These are phyloP conservation scores for Incurvaria masculella DNA, from an alignment of 2,888 invertebrate genomes.

Conservation along the genomic window DNA sequence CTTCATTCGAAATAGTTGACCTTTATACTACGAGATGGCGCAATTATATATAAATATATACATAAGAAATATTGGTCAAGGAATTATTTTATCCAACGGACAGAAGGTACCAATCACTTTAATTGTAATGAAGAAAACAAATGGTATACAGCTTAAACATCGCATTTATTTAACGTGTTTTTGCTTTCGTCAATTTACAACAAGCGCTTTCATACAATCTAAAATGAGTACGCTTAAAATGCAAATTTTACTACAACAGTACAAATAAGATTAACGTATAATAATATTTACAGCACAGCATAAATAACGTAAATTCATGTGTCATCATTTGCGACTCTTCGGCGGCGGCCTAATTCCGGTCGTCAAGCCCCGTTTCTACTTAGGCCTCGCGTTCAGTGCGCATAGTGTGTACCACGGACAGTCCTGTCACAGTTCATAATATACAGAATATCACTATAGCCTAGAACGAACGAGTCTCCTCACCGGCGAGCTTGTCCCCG, in stretches of 20 bases:
- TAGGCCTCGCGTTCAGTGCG: no score
- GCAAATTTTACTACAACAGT: background rate
- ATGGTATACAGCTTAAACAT: background rate
- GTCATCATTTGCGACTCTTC: background rate
- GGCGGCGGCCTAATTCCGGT: background rate
- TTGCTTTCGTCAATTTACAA: no score
- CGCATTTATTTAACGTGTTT: background rate
- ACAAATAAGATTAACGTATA: background rate
- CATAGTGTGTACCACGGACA: background rate
- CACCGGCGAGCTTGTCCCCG: background rate
- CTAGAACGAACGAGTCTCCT: background rate
- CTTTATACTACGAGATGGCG: no score
- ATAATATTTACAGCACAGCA: background rate
- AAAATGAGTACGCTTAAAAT: background rate
- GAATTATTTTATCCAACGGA: no score
- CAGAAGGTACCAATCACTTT: no score
- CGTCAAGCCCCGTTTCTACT: no score
- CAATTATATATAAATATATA: no score
- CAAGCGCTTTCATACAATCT: no score
- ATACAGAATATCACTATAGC: no score
- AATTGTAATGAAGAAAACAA: background rate
- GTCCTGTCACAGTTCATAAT: background rate
- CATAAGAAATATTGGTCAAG: no score
- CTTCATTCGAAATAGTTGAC: no score
- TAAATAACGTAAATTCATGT: background rate